Percentiles rank a stretch among this genome's conserved stretches.
phyloP scores from a whole-genome alignment of 2,113 vertebrate species.

The Zosterops borbonicus region DNA sequence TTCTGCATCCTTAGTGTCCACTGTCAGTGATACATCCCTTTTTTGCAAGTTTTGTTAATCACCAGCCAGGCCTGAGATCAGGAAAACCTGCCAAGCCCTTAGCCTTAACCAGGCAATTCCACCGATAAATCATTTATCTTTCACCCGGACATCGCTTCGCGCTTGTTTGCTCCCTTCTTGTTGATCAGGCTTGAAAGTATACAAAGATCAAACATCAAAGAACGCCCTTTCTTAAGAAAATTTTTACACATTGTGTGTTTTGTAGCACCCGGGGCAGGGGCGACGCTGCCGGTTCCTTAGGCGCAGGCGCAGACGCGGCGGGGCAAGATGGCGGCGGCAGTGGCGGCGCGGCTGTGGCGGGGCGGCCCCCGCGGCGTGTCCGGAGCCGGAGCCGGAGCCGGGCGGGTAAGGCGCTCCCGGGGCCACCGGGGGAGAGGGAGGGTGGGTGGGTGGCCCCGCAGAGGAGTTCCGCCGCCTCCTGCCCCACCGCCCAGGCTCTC shows the following conservation, averaged over 20 bases:
- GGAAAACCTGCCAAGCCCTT: neutral
- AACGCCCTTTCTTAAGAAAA: neutral
- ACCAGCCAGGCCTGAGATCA: neutral
- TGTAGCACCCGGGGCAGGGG: accelerated
- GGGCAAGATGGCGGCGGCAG: neutral
- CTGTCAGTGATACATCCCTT: neutral
- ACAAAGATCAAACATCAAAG: neutral
- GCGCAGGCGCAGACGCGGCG: neutral
- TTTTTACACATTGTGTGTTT: accelerated
- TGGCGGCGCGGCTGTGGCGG: accelerated
- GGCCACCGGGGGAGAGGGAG: neutral
- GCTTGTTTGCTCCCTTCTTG: neutral
- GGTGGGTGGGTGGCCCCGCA: neutral
- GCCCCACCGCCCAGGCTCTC: neutral
- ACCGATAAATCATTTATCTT: neutral
- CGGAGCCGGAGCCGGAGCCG: neutral
- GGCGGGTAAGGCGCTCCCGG: neutral
- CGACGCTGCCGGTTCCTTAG: no score
- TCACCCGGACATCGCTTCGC: neutral
- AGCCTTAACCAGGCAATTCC: neutral
- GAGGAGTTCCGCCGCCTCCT: no score
- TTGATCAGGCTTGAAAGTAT: neutral
- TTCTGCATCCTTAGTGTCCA: neutral
- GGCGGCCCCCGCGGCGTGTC: accelerated
- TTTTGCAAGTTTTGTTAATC: neutral